Conservation (phyloP, 2,797 vertebrate species). For the Cyclopterus lumpus region DNA sequence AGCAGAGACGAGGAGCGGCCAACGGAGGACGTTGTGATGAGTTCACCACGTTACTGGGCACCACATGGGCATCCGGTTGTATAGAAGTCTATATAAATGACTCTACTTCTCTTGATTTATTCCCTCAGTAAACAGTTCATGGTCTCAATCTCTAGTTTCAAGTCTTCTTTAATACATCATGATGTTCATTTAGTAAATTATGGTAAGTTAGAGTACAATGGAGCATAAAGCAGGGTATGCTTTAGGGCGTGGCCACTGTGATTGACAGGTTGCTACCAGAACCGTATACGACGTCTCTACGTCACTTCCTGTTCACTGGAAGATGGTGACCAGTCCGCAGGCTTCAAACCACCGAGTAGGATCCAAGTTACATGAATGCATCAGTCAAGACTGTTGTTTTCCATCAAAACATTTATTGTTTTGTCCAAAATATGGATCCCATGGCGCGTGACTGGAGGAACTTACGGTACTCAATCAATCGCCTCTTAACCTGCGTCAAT, state of each 20-base stretch:
- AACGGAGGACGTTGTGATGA: no score
- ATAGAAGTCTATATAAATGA: not conserved
- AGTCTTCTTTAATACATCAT: not conserved
- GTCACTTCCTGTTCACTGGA: not conserved
- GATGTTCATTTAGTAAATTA: not conserved
- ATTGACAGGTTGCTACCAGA: not conserved
- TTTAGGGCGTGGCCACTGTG: not conserved
- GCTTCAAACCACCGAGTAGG: not conserved
- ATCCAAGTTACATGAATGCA: not conserved
- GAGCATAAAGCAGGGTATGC: not conserved
- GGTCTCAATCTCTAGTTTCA: no score
- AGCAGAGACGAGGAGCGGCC: no score
- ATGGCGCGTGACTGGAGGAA: not conserved
- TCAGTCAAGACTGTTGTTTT: not conserved
- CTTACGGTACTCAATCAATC: not conserved
- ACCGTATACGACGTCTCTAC: no score
- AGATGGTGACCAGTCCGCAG: not conserved
- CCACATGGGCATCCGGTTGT: not conserved
- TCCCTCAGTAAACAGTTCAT: not conserved
- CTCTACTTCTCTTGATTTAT: not conserved
- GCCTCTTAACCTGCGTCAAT: constrained; percentile 12
- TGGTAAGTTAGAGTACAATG: not conserved
- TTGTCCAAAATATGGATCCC: not conserved
- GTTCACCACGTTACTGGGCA: no score
- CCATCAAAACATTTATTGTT: not conserved